phyloP scores from a whole-genome alignment of 2,113 vertebrate species.

The Dermatemys mawii region DNA sequence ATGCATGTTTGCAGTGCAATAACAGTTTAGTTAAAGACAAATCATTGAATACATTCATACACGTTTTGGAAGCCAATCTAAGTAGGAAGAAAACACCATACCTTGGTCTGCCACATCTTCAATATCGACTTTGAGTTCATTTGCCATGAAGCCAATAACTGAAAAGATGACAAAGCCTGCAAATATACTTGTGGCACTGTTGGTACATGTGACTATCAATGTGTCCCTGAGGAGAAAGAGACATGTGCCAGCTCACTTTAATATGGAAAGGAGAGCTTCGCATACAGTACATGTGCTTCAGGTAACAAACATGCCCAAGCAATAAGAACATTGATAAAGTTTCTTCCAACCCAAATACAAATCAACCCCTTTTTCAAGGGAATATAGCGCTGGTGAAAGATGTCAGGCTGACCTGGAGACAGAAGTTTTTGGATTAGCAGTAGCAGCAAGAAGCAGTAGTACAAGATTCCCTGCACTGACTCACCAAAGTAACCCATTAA shows the following conservation, averaged over 20 bases:
- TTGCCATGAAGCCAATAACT: constrained; percentile 99
- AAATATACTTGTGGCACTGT: constrained; percentile 98
- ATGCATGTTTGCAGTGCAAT: background rate
- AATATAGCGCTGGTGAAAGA: rapidly evolving
- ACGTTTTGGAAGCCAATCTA: background rate
- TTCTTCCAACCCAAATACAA: background rate
- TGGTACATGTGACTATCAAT: constrained; percentile 94
- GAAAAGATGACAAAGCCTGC: constrained; percentile 99
- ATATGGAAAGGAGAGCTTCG: background rate
- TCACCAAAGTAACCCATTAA: rapidly evolving
- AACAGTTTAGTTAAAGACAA: background rate
- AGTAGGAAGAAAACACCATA: constrained; percentile 6
- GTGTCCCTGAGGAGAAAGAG: constrained; percentile 87
- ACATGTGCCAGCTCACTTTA: background rate
- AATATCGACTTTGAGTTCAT: constrained; percentile 96
- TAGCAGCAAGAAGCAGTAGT: background rate
- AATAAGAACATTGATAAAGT: rapidly evolving
- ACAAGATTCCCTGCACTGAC: background rate
- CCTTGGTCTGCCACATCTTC: constrained; percentile 98
- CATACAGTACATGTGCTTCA: rapidly evolving
- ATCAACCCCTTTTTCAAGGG: background rate
- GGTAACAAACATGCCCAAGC: background rate
- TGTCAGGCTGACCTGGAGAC: background rate
- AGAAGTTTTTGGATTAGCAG: background rate
- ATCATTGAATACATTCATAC: background rate